Base-by-base conservation (phyloP, 2,113 vertebrate species). In the Austrofundulus limnaeus region DNA sequence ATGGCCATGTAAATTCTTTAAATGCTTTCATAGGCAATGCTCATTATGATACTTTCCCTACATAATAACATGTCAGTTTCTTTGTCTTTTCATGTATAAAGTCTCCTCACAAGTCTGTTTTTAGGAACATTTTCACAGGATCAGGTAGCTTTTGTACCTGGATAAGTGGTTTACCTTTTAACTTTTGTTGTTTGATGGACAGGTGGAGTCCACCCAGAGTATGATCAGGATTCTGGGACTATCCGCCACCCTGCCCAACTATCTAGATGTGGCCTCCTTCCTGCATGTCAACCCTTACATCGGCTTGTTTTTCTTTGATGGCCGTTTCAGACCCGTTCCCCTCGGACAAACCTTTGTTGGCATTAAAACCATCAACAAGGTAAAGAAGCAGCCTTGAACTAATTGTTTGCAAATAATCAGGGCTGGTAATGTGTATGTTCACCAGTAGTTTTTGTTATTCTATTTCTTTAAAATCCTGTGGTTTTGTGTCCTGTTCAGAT, bases 191-290 rank as follows among this genome's bases (percentile, higher is more conserved):
- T 72, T 10, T 61, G 51, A 54, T 50, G 23, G 51, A 50, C 64
- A 99, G 97, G 97, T 99, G 89, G 97, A 99, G 85, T 97, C 96
- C 24, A 98, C 96, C 3, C 97, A 99, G 83, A 99, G 97, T 65
- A 99, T 99, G 97, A 99, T 99, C 75, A 88, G 97, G 50, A 99
- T 99, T 81, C 93, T 99, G 77, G 97, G 97, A 5, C 94, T 99
- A 8, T 99, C 97, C 48, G 97, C 97, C 42, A 98, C 97, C 0
- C 92, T 99, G 79, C 97, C 97, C 37, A 99, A 99, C 91, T 98
- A 97, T 61, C 92, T 98, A 21, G 97, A 99, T 47, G 96, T 99
- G 66, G 95, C 96, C 52, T 72, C 93, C 0, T 99, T 99, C 90
- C 91, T 99, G 7, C 96, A 98, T 0, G 97, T 99, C 70, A 99